phyloP scores from a whole-genome alignment of 2,888 invertebrate genomes.

The Dioctria linearis region DNA sequence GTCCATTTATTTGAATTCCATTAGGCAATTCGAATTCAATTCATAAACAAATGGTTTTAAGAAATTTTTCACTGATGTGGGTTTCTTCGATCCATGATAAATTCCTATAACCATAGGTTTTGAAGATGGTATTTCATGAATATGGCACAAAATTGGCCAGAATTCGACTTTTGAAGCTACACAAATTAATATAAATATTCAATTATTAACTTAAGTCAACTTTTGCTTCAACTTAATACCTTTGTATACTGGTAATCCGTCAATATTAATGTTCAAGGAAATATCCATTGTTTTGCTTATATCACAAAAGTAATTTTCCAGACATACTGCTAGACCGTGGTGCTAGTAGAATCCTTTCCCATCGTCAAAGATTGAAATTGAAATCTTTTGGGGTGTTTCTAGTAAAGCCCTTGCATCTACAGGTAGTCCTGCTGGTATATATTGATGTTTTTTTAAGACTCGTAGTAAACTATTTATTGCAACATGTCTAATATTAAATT shows the following conservation, averaged over 20 bases:
- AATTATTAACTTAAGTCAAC: not conserved
- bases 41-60: not conserved
- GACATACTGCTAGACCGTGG: not conserved
- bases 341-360: conserved; percentile 34
- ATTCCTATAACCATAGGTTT: conserved; percentile 25
- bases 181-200: not conserved
- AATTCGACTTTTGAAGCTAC: conserved; percentile 13
- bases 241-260: not conserved
- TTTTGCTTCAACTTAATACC: not conserved
- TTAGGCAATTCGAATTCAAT: no score
- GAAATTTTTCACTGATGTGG: not conserved
- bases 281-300: not conserved
- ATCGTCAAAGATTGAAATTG: conserved; percentile 5
- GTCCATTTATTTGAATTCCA: not conserved
- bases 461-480: conserved; percentile 3
- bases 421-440: conserved; percentile 26
- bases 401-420: conserved; percentile 35
- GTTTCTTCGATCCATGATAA: conserved; percentile 2
- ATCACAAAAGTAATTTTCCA: not conserved
- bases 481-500: conserved; percentile 13
- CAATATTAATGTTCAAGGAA: not conserved
- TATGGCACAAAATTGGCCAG: conserved; percentile 31
- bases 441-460: not conserved
- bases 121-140: conserved; percentile 10
- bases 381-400: conserved; percentile 15